A percentile compares a stretch with the other conserved stretches of the same genome.
Evolutionary conservation across 2,797 vertebrate species (phyloP).

Genomic region (Sardinella longiceps): DNA sequence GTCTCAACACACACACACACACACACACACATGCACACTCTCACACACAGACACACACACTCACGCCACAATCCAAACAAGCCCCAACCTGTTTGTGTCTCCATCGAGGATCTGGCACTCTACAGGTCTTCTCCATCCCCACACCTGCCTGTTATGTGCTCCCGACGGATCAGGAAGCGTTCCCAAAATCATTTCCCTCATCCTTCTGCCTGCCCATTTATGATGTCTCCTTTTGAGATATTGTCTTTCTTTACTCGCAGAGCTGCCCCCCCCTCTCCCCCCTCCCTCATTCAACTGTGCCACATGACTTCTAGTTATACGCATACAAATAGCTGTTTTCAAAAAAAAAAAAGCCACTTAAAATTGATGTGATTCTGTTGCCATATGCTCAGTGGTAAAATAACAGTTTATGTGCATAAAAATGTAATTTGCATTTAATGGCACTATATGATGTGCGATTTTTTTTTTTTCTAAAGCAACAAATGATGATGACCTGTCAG

Average conservation of each 20-base stretch:
- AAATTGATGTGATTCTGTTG: not conserved
- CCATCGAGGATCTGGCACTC: not conserved
- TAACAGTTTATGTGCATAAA: not conserved
- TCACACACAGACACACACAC: not conserved
- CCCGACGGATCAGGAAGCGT: not conserved
- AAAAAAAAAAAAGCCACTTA: not conserved
- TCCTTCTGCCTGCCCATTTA: not conserved
- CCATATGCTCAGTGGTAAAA: not conserved
- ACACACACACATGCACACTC: not conserved
- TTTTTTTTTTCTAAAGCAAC: not conserved
- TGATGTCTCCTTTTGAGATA: not conserved
- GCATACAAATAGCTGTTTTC: not conserved
- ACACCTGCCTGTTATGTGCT: not conserved
- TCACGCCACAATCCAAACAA: not conserved
- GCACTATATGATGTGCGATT: not conserved
- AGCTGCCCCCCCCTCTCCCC: not conserved
- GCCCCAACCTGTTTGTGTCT: slow-evolving; percentile 4
- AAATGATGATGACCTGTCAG: not conserved
- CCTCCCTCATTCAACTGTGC: not conserved
- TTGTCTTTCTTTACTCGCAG: not conserved
- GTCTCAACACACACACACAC: not conserved
- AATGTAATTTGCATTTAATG: not conserved
- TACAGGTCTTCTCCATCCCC: not conserved
- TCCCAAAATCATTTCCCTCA: not conserved
- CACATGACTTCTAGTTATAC: not conserved